Base-by-base conservation (phyloP, 2,888 invertebrate genomes). In the Steinernema scapterisci region DNA sequence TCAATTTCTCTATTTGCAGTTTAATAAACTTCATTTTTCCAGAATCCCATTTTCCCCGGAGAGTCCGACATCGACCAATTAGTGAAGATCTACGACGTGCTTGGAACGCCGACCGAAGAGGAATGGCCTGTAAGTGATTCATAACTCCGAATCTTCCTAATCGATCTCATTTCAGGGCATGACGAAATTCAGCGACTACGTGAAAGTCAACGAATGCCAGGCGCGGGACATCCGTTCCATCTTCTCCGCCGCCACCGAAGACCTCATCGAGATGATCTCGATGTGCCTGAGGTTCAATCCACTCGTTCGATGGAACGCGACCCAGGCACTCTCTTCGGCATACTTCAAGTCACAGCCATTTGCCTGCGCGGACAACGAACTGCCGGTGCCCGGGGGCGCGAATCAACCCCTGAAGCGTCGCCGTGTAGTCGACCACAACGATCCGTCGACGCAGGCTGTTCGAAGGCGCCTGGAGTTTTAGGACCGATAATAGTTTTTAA, bases 61-160 rank as follows among this genome's bases (percentile, higher is more conserved):
- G 97, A 97, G 85, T 93, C 95, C 0, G 99, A 99, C 89, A 90
- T 99, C 74, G 97, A 97, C 89, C 99, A 99, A 88, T 89, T 99
- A 52, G 93, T 94, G 0, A 93, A 93, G 86, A 99, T 99, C 85
- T 97, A 96, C 89, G 93, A 93, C 89, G 94, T 94, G 43, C 91
- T 97, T 82, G 99, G 99, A 7, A 95, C 95, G 70, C 97, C 99
- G 0, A 92, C 91, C 23, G 94, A 95, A 84, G 93, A 94, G 80
- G 93, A 91, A 74, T 99, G 99, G 99, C 94, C 95, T 9, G 92
- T 92, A 88, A 89, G 90, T 88, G 77, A 19, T 38, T 11, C 11
- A 7, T 3, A 21, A 27, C 16, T 19, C 43, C 21, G 2, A 6
- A 74, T 2, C 38, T 43, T 2, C 73, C n/a, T 44, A 2, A 23